Evolutionary conservation across 2,113 vertebrate genomes (phyloP), one percentile per base, ranked within the genome.

Genomic region (Salvelinus sp.): DNA sequence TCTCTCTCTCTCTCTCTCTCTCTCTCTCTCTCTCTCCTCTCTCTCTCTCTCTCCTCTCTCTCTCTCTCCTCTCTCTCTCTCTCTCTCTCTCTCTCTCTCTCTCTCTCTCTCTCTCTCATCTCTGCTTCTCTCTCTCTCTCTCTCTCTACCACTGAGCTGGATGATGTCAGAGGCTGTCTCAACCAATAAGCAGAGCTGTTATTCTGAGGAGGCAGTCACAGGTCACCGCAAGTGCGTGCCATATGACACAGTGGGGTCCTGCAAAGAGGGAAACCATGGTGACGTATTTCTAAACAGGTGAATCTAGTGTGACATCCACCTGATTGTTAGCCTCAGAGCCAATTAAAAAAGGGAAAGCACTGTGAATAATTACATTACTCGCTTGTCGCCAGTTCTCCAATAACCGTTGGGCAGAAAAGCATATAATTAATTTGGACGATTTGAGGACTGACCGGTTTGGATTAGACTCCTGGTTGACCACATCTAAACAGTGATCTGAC

Each of bases 281-380:
- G 13, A 86, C 70, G n/a, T n/a, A n/a, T 86, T 89, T 77, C 74
- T 83, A 83, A 85, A 87, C 84, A 73, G 79, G 50, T 0, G 20
- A 58, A 77, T 82, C 82, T 82, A 85, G 77, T 70, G 27, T 70
- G 67, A 83, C 69, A 82, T 60, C 7, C 38, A 50, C 77, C 82
- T 81, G 69, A 83, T 76, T 88, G 85, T 91, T 89, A 88, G 88
- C 85, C 88, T 85, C 75, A 57, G 3, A 83, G 87, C 87, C 90
- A 88, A 92, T 90, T 85, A 86, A 82, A 79, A 84, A 88, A 87
- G 90, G 85, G 86, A 88, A 90, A 54, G 14, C 48, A 54, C 58
- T 62, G 82, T 70, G 86, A 90, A 90, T 90, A 90, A 91, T 91
- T 90, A 87, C 84, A 88, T 91, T 91, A 83, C 79, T 83, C 77